Evolutionary conservation across 1,140 invertebrate genomes (phyloP).

Genomic region (Drosophila takahashii): DNA sequence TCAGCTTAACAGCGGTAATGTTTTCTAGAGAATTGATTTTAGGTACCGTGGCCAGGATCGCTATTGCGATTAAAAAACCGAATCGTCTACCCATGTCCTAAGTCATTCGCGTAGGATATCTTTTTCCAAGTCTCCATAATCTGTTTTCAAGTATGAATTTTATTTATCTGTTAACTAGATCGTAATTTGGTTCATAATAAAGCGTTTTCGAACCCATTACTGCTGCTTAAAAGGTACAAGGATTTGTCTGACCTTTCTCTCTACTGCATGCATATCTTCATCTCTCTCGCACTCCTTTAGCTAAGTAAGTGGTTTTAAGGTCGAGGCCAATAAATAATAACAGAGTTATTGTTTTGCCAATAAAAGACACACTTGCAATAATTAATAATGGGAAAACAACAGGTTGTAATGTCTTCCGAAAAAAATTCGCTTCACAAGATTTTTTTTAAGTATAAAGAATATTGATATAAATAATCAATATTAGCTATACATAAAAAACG

Average conservation of each 20-base stretch:
- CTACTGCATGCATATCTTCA: too few relatives aligned
- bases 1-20: background rate
- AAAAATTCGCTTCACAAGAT: too few relatives aligned
- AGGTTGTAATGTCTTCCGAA: too few relatives aligned
- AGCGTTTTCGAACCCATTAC: too few relatives aligned
- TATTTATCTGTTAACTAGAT: background rate
- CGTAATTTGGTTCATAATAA: background rate
- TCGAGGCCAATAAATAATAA: background rate
- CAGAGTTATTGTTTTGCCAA: background rate
- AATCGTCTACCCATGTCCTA: conserved; percentile 1
- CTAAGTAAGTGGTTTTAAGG: too few relatives aligned
- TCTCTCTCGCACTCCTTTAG: too few relatives aligned
- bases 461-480: too few relatives aligned
- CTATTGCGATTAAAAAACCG: background rate
- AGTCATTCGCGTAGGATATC: background rate
- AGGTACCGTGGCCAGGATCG: background rate
- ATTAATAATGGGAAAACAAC: too few relatives aligned
- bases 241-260: too few relatives aligned
- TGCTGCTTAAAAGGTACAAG: too few relatives aligned
- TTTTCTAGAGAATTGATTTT: background rate
- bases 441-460: too few relatives aligned
- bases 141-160: background rate
- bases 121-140: background rate
- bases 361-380: background rate
- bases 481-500: too few relatives aligned